Conservation (phyloP, 2,113 vertebrate genomes). For the Speoplatyrhinus poulsoni region DNA sequence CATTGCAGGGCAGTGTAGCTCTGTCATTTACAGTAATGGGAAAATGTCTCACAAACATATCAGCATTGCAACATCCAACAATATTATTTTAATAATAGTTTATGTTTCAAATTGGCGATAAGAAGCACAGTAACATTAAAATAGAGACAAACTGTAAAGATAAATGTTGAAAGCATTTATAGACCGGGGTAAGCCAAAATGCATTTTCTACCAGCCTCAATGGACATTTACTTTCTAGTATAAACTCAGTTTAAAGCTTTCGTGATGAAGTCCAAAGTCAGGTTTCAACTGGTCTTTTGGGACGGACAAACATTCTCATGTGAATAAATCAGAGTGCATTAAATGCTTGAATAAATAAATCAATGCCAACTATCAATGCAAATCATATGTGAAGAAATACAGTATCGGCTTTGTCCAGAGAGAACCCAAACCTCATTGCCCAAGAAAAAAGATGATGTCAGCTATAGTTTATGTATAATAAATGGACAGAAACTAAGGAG, state of each 20-base stretch:
- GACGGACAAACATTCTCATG: slow-evolving; percentile 51
- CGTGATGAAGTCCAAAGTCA: slow-evolving; percentile 47
- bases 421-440: slow-evolving; percentile 37
- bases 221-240: slow-evolving; percentile 32
- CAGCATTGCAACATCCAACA: neutral
- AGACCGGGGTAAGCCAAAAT: slow-evolving; percentile 36
- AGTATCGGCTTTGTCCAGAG: slow-evolving; percentile 9
- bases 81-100: neutral
- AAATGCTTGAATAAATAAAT: slow-evolving; percentile 62
- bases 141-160: neutral
- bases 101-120: slow-evolving; percentile 9
- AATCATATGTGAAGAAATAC: slow-evolving; percentile 59
- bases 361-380: slow-evolving; percentile 60
- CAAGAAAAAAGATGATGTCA: slow-evolving; percentile 41
- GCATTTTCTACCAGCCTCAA: slow-evolving; percentile 55
- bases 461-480: slow-evolving; percentile 9
- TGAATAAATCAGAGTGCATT: slow-evolving; percentile 58
- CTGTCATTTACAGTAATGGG: no score
- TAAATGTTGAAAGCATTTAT: slow-evolving; percentile 16
- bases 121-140: slow-evolving; percentile 5
- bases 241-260: slow-evolving; percentile 50
- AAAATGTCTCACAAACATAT: neutral
- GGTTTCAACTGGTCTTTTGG: slow-evolving; percentile 45
- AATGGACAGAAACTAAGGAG: slow-evolving; percentile 48
- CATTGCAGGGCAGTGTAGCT: no score